A percentile compares a stretch with the other conserved stretches of the same genome.
phyloP scores from a whole-genome alignment of 2,888 invertebrate species.

The Aleiodes alternator region DNA sequence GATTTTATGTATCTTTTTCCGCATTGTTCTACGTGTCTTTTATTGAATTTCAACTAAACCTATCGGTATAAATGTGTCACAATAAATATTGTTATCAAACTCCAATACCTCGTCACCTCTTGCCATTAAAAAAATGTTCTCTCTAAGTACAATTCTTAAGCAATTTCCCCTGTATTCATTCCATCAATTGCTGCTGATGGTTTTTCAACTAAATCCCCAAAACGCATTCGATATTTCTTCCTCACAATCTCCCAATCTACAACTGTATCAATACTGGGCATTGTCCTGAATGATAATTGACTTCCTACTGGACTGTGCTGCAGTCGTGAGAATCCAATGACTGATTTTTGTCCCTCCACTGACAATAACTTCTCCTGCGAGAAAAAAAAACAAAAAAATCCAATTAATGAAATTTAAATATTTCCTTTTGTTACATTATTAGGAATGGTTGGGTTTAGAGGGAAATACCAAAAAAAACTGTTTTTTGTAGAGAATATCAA shows the following conservation, averaged over 20 bases:
- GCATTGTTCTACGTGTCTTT: neutral
- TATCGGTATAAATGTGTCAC: constrained; percentile 19
- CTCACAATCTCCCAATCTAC: constrained; percentile 76
- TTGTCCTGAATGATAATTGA: constrained; percentile 67
- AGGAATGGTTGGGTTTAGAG: neutral
- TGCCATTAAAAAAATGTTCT: neutral
- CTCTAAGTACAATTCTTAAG: neutral
- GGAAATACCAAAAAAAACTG: neutral
- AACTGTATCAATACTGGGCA: constrained; percentile 74
- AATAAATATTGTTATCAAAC: constrained; percentile 3
- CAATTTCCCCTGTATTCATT: neutral
- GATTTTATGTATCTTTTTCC: neutral
- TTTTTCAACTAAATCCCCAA: constrained; percentile 70
- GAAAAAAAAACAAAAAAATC: constrained; percentile 43
- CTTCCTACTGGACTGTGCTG: constrained; percentile 70
- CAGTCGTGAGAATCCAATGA: constrained; percentile 63
- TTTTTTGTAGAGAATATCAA: too few species aligned
- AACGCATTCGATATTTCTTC: constrained; percentile 74
- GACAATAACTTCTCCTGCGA: constrained; percentile 72
- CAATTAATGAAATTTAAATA: constrained; percentile 3
- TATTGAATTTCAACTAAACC: neutral
- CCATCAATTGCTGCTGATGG: constrained; percentile 54
- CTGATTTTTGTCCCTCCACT: constrained; percentile 61
- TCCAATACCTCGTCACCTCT: too few species aligned
- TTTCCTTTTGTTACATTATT: neutral